Conservation (phyloP, 1,140 invertebrate genomes). For the Drosophila miranda region DNA sequence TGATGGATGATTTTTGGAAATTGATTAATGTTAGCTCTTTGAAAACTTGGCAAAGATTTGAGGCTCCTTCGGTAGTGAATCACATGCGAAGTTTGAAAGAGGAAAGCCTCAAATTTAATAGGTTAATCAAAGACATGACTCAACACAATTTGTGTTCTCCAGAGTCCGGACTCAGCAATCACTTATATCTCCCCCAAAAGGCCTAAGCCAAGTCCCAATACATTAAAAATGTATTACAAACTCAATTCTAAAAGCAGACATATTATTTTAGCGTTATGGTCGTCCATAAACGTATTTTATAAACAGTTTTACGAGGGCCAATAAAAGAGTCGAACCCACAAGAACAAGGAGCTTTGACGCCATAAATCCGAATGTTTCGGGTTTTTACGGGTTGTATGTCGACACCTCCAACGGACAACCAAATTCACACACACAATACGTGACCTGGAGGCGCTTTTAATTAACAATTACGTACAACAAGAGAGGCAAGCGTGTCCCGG, state of each 20-base stretch:
- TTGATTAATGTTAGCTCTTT: conserved; percentile 52
- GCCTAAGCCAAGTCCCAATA: neutral
- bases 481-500: conserved; percentile 37
- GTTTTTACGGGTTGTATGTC: conserved; percentile 30
- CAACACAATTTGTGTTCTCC: neutral
- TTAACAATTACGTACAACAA: conserved; percentile 65
- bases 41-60: conserved; percentile 53
- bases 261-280: conserved; percentile 49
- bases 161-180: conserved; percentile 32
- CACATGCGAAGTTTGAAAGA: neutral
- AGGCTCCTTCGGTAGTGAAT: neutral
- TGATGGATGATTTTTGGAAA: conserved; percentile 57
- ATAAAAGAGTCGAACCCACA: conserved; percentile 37
- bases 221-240: conserved; percentile 67
- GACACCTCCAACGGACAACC: conserved; percentile 5
- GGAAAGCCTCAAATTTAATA: conserved; percentile 6
- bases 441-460: conserved; percentile 62
- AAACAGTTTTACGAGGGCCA: conserved; percentile 51
- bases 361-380: conserved; percentile 3
- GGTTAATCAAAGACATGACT: conserved; percentile 16
- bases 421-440: conserved; percentile 36
- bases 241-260: conserved; percentile 28
- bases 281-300: conserved; percentile 52
- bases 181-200: conserved; percentile 41
- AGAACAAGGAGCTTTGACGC: neutral